Evolutionary conservation across 2,888 invertebrate genomes (phyloP).

Genomic region (Odontomyia ornata): DNA sequence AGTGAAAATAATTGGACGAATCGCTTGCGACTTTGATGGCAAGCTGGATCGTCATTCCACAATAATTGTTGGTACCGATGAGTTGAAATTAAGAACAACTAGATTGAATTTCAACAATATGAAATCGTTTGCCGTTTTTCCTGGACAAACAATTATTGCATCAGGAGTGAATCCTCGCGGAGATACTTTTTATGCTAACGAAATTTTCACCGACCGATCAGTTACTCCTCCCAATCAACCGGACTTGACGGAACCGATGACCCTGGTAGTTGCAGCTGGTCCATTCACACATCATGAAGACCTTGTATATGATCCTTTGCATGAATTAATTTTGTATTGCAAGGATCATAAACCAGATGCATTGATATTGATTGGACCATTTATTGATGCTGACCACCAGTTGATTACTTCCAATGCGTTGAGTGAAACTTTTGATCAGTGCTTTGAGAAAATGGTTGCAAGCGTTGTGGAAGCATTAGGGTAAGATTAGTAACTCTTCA

Average conservation of each 20-base stretch:
- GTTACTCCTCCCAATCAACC: conserved; percentile 63
- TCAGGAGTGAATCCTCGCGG: conserved; percentile 78
- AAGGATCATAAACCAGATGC: conserved; percentile 77
- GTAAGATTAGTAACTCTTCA: conserved; percentile 60
- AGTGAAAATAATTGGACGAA: conserved; percentile 71
- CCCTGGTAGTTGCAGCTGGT: conserved; percentile 80
- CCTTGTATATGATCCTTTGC: conserved; percentile 81
- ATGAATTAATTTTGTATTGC: conserved; percentile 77
- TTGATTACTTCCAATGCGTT: conserved; percentile 70
- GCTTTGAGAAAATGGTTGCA: conserved; percentile 77
- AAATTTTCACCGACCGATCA: conserved; percentile 70
- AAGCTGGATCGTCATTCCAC: conserved; percentile 76
- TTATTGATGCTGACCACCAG: conserved; percentile 77
- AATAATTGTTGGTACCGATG: conserved; percentile 72
- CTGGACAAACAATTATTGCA: conserved; percentile 70
- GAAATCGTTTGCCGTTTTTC: conserved; percentile 62
- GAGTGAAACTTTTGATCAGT: conserved; percentile 75
- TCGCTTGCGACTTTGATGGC: conserved; percentile 79
- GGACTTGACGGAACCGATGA: conserved; percentile 67
- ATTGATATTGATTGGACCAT: conserved; percentile 85
- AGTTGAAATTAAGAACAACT: conserved; percentile 67
- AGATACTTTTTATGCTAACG: conserved; percentile 72
- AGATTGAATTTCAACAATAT: conserved; percentile 66
- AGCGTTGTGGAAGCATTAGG: conserved; percentile 72
- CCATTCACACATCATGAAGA: conserved; percentile 84